Evolutionary conservation across 1,140 invertebrate species (phyloP).

Genomic region (Condylostylus longicornis): DNA sequence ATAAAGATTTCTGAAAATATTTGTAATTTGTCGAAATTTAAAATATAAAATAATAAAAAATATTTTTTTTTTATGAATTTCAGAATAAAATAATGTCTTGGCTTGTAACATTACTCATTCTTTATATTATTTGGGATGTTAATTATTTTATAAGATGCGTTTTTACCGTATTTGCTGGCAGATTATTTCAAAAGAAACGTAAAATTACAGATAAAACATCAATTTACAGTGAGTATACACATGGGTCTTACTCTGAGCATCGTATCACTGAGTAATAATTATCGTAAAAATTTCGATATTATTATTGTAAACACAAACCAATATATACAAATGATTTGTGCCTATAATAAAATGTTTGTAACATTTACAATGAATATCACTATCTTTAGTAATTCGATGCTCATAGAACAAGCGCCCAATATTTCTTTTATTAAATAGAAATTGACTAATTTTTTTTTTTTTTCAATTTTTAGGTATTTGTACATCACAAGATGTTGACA

Average conservation of each 20-base stretch:
- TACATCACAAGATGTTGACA: conserved; percentile 65
- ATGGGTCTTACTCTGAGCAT: not conserved
- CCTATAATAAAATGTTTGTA: no score
- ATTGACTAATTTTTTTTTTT: conserved; percentile 3
- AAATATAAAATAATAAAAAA: no score
- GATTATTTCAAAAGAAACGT: conserved; percentile 48
- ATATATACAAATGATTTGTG: no score
- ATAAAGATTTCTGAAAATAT: no score
- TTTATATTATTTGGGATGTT: conserved; percentile 59
- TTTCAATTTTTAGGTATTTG: conserved; percentile 45
- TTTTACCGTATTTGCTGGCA: conserved; percentile 45
- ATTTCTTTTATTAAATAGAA: not conserved
- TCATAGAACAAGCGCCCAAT: no score
- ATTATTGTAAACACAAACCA: no score
- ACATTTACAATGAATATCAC: no score
- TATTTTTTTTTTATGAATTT: no score
- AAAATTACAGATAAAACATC: conserved; percentile 50
- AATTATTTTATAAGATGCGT: conserved; percentile 57
- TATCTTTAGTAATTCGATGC: no score
- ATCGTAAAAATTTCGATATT: no score
- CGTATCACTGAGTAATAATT: conserved; percentile 3
- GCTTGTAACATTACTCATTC: conserved; percentile 36
- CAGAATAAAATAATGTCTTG: conserved; percentile 22
- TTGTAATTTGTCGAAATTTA: no score
- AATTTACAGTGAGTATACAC: conserved; percentile 46